These are phyloP conservation scores for Dendroctonus valens DNA, from an alignment of 1,140 invertebrate species.

Conservation along the genomic window DNA sequence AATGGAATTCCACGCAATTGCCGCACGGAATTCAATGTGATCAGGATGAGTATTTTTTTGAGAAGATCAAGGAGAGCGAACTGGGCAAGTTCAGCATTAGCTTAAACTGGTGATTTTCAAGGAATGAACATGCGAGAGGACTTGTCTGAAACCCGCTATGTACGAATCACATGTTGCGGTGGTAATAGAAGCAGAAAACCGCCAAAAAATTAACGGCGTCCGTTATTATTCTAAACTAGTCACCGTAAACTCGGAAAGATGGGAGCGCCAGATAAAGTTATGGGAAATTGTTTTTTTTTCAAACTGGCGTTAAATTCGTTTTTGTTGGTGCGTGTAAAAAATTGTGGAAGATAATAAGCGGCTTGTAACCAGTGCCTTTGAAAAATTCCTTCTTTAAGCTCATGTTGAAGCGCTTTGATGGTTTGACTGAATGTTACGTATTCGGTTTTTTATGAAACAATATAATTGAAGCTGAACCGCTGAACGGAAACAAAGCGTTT, in stretches of 20 bases:
- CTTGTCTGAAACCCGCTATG: no score
- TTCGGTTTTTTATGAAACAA: neutral
- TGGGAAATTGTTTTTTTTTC: neutral
- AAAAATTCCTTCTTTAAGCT: constrained; percentile 6
- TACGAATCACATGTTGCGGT: no score
- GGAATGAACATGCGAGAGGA: no score
- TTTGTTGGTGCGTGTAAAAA: constrained; percentile 14
- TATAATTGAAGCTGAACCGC: neutral
- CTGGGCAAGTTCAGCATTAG: neutral
- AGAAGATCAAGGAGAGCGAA: neutral
- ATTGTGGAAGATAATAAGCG: constrained; percentile 5
- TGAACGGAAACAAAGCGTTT: no score
- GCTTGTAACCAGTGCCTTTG: neutral
- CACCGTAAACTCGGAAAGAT: constrained; percentile 18
- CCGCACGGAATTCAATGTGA: neutral
- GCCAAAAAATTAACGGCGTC: constrained; percentile 10
- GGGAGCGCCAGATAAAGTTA: constrained; percentile 7
- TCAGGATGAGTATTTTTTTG: neutral
- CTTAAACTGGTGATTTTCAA: neutral
- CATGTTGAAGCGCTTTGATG: constrained; percentile 5
- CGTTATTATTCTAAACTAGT: constrained; percentile 15
- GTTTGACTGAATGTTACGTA: neutral
- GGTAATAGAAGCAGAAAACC: neutral
- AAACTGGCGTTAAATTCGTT: neutral
- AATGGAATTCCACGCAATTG: neutral